Base-by-base conservation (phyloP, 2,888 invertebrate genomes). In the Lumbricus terrestris region DNA sequence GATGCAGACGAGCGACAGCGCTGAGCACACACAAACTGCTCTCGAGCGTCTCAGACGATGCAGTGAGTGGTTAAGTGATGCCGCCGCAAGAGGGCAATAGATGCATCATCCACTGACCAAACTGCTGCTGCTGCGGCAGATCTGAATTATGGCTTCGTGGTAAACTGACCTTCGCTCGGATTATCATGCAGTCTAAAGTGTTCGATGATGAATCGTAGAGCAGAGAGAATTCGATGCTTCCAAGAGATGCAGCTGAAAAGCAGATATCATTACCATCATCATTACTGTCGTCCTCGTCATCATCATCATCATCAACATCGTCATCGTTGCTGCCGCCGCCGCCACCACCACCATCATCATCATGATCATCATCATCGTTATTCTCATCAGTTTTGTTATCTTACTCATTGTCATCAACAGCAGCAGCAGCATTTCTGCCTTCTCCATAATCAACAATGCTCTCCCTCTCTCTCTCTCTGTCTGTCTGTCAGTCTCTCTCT, bases 141-240 rank as follows among this genome's bases (percentile, higher is more conserved):
- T n/a, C n/a, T 69, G n/a, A 69, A n/a, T n/a, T 29, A 69, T 29
- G 54, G 54, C 54, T 8, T 13, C n/a, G 47, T 23, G 18, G 69
- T 11, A 11, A 34, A 85, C 82, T n/a, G 38, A 96, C 96, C 95
- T 97, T 96, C 0, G 97, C 98, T 93, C 97, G 96, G 92, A 97
- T 96, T 88, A 98, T 96, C 4, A 97, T 97, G 93, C 97, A 97
- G 92, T 97, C 97, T 69, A 98, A 95, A 13, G 97, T 97, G 90
- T 97, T 97, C 82, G 96, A 96, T 29, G 96, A 95, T 92, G 97
- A 97, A 92, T 97, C 97, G 95, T 97, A 98, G 38, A 96, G 96
- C 88, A 98, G 95, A 34, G 97, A 97, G 83, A 98, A 96, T 94
- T 98, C 98, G 89, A 97, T 95, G 93, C 96, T 96, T 35, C 97